Base-by-base conservation (phyloP, 2,113 vertebrate genomes). In the Gavia stellata region DNA sequence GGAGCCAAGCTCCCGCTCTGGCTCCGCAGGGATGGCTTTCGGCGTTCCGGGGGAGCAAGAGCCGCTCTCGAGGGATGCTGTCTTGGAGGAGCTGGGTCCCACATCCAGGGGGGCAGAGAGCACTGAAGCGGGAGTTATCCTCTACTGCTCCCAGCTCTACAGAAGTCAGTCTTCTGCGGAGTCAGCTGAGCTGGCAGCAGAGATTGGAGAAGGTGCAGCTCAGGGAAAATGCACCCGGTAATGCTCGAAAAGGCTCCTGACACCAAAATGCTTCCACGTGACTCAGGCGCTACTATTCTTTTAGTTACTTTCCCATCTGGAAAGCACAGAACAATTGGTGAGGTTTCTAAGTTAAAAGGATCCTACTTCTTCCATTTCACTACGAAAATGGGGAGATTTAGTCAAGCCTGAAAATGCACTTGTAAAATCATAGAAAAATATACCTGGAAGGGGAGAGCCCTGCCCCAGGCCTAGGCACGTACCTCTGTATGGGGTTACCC, bases 241-340 rank as follows among this genome's bases (percentile, higher is more conserved):
- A 61, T 47, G 33, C 50, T 74, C 14, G 10, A 7, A 83, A 85
- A 75, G 40, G 58, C 53, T 63, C 18, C n/a, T 68, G 58, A 24
- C 14, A 12, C 14, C 67, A 38, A 7, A 81, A 74, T 26, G 15
- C n/a, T 85, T 74, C n/a, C 38, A 21, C 0, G 0, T 65, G 36
- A 36, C 23, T n/a, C 25, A 28, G 44, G 31, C 8, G 0, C 34
- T 65, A 19, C 21, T 63, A 3, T 61, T 87, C 7, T 47, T 80
- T 42, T 24, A 33, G 53, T n/a, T 40, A 42, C 33, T 88, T 90
- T 53, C n/a, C 45, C 25, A 38, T 53, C 15, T 80, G 77, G 59
- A 62, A 66, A 81, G 25, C 21, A 23, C 40, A 16, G 55, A 56
- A 24, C 3, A 34, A 17, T 23, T 40, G 28, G 45, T 84, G 59